Base-by-base conservation (phyloP, 2,797 vertebrate genomes). In the Myripristis jacobus region DNA sequence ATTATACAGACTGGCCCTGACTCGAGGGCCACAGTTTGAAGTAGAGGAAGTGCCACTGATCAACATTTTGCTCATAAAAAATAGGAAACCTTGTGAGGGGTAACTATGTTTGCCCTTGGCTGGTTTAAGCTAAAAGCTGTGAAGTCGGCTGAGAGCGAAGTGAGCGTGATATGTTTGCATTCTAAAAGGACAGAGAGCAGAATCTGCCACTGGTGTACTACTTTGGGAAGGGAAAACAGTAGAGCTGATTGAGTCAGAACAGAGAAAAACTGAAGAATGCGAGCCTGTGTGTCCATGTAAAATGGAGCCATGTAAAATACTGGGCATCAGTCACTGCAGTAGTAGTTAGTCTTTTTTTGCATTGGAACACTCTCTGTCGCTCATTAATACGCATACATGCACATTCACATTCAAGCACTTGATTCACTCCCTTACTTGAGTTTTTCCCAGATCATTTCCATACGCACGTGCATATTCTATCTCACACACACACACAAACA, bases 161-260 rank as follows among this genome's bases (percentile, higher is more conserved):
- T n/a, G n/a, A n/a, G n/a, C n/a, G 46, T 41, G 87, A 93, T 92
- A 91, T 92, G 90, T 90, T 84, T 88, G 74, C 76, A 80, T 61
- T 65, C 53, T 62, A 58, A 57, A 63, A 46, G 18, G 51, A 79
- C 51, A 18, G 21, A 38, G 16, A 70, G 65, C 65, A 84, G 31
- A 61, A 77, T 66, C 68, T 77, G 75, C 68, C 65, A 72, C 27
- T 70, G 27, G 50, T 34, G 57, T 58, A 36, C 73, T 48, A 75
- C 56, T 51, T 64, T 72, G 44, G 47, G 43, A 54, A 24, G 13
- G 54, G 73, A 65, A 48, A 80, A n/a, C 50, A 71, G 62, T 56
- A 38, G 47, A 57, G 57, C 38, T 60, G 44, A 69, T 81, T 64
- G 66, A 16, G 38, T 66, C 25, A 53, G 51, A 31, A n/a, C n/a